Percentiles rank a stretch among this genome's conserved stretches.
These are phyloP conservation scores for Zaprionus capensis DNA, from an alignment of 1,140 invertebrate genomes.

Conservation along the genomic window DNA sequence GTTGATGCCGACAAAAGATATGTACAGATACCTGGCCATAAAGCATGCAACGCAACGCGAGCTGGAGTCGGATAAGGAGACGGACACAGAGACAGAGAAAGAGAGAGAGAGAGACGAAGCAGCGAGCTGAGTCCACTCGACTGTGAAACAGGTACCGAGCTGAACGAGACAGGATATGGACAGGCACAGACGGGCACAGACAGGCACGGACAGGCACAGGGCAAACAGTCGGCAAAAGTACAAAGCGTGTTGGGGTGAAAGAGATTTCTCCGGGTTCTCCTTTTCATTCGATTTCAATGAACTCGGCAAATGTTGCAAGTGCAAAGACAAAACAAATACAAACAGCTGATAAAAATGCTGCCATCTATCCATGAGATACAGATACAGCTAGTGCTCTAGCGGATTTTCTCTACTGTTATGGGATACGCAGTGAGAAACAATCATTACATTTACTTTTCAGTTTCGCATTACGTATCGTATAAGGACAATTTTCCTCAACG, in stretches of 20 bases:
- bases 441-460: slow-evolving; percentile 52
- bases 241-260: slow-evolving; percentile 67
- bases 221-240: slow-evolving; percentile 76
- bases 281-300: slow-evolving; percentile 76
- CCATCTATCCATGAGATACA: slow-evolving; percentile 58
- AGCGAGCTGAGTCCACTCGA: slow-evolving; percentile 65
- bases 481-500: slow-evolving; percentile 50
- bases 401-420: slow-evolving; percentile 24
- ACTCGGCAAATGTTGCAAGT: slow-evolving; percentile 73
- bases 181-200: slow-evolving; percentile 45
- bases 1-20: slow-evolving; percentile 74
- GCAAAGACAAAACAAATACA: slow-evolving; percentile 64
- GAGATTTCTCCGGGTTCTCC: slow-evolving; percentile 63
- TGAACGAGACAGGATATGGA: slow-evolving; percentile 47
- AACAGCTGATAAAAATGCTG: slow-evolving; percentile 78
- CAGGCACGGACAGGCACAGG: slow-evolving; percentile 34
- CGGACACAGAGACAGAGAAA: neutral
- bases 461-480: slow-evolving; percentile 33
- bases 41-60: slow-evolving; percentile 57
- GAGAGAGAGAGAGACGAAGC: neutral
- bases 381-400: slow-evolving; percentile 6
- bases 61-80: neutral
- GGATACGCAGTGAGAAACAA: slow-evolving; percentile 30
- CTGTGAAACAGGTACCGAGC: slow-evolving; percentile 73
- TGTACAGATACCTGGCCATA: slow-evolving; percentile 51